Base-by-base conservation (phyloP, 2,797 vertebrate species). In the Pseudochromis fuscus region DNA sequence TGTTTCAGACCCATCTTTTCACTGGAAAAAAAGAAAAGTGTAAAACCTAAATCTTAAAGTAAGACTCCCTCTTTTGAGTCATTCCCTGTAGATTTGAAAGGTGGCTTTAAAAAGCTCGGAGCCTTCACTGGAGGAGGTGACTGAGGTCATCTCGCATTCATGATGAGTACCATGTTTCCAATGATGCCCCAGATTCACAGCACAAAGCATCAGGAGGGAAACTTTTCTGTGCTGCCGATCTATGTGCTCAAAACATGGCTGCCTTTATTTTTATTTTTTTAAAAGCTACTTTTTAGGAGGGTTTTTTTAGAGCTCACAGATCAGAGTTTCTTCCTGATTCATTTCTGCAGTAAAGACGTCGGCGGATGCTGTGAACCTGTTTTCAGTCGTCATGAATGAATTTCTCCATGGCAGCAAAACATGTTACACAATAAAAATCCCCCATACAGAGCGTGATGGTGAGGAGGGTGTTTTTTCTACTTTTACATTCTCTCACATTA, bases 71-170 rank as follows among this genome's bases (percentile, higher is more conserved):
- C 7, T 19, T 31, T 30, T 12, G 21, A 37, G 12, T 55, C 31
- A 67, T 42, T 56, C 30, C 30, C 10, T 21, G 40, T 12, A 19
- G 44, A 37, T 66, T 59, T 37, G 9, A 61, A 69, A 69, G 30
- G 24, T n/a, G 18, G 3, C 45, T 49, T 58, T 70, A 21, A 61
- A 61, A 85, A 37, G 21, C 23, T 67, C 31, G 27, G 1, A 4
- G 50, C n/a, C 4, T 35, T 25, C 60, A 28, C 76, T 60, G 49
- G 44, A 49, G 57, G 25, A 61, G 48, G 42, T 8, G 1, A 38
- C 27, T 33, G 0, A 30, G 30, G 16, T 27, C 51, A 23, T 9
- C 23, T 9, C n/a, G n/a, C 23, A 42, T 37, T 67, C 52, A 68
- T 11, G 5, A 45, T 4, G 35, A 38, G 4, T 44, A 50, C 57